phyloP scores from a whole-genome alignment of 2,888 invertebrate species.

The Acanthacorydalis orientalis region DNA sequence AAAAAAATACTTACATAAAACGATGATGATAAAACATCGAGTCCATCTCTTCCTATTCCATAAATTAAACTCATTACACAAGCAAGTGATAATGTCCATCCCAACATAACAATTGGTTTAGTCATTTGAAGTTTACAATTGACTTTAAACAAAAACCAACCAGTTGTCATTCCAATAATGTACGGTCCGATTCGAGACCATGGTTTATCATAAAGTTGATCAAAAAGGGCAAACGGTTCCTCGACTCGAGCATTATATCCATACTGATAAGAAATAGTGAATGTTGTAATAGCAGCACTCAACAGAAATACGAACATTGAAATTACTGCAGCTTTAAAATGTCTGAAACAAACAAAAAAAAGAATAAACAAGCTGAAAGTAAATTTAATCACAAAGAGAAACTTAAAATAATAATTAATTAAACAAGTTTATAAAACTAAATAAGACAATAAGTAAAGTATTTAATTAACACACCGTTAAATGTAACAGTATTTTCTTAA shows the following conservation, averaged over 20 bases:
- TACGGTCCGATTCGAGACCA: slow-evolving; percentile 71
- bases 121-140: slow-evolving; percentile 45
- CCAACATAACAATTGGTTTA: slow-evolving; percentile 32
- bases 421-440: too few species aligned
- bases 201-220: slow-evolving; percentile 68
- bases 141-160: slow-evolving; percentile 51
- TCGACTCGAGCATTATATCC: slow-evolving; percentile 60
- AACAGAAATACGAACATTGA: slow-evolving; percentile 40
- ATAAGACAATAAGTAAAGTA: too few species aligned
- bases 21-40: slow-evolving; percentile 46
- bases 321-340: slow-evolving; percentile 43
- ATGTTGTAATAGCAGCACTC: slow-evolving; percentile 61
- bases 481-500: too few species aligned
- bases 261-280: slow-evolving; percentile 54
- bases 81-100: slow-evolving; percentile 42
- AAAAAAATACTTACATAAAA: slow-evolving; percentile 46
- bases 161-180: slow-evolving; percentile 59
- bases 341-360: slow-evolving; percentile 22
- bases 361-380: too few species aligned
- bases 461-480: too few species aligned
- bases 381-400: too few species aligned
- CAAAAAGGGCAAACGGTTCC: slow-evolving; percentile 68
- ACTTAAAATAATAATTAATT: too few species aligned
- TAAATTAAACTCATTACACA: slow-evolving; percentile 46
- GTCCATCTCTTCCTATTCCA: slow-evolving; percentile 47